Evolutionary conservation across 2,888 invertebrate species (phyloP), one percentile per base, ranked within the genome.

Genomic region (Dryadula phaetusa): DNA sequence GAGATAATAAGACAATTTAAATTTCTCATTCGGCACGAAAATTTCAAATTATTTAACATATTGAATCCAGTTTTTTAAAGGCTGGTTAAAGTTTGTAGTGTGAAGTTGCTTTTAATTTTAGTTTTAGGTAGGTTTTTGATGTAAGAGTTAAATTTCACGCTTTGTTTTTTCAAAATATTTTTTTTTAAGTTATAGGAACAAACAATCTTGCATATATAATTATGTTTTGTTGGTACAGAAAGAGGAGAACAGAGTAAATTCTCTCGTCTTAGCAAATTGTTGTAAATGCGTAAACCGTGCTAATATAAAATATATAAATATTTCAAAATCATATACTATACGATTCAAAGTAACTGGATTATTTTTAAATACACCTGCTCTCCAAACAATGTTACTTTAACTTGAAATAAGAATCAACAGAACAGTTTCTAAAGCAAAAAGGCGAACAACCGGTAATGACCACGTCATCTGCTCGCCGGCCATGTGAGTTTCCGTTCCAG

Each of bases 401-500:
- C 66, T 67, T 56, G 20, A 60, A 68, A 65, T 68, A 46, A 62
- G 46, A 62, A 54, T 64, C 74, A 71, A 77, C 77, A 75, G 60
- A 63, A 68, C 60, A 63, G 70, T 66, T 70, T 66, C 68, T 80
- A 82, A 76, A 79, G 79, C 76, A 85, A 87, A 85, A 85, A 82
- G 80, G 58, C 67, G 72, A 77, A 25, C 66, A 77, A 79, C 81
- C 82, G 82, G 84, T 83, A 83, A 85, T 83, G 85, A 62, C 61
- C 61, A 58, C 78, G 78, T 79, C 82, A 80, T 83, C 77, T 80
- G 80, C 75, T 77, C 74, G 71, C 67, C 73, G 75, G 65, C 66
- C 71, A 68, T 68, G 71, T 71, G 72, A 68, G 79, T 80, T 85
- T 87, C 88, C 88, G 86, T 76, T 82, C 73, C 78, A 76, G 46